phyloP scores from a whole-genome alignment of 2,888 invertebrate genomes.

The Protonemura montana region DNA sequence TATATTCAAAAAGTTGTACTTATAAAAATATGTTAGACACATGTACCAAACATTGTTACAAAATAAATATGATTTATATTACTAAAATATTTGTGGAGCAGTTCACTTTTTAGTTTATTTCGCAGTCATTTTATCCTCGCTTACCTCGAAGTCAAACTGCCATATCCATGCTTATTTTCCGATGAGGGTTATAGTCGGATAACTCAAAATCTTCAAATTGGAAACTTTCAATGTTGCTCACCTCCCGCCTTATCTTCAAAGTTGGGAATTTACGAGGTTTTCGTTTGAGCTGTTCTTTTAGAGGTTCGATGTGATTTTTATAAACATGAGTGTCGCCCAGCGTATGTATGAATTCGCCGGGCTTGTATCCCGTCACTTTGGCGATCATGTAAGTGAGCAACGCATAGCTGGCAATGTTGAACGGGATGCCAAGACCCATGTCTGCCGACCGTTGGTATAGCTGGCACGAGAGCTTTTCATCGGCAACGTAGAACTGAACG shows the following conservation, averaged over 20 bases:
- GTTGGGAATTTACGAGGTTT: conserved; percentile 84
- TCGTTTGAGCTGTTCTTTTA: conserved; percentile 81
- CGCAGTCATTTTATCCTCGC: too few relatives aligned
- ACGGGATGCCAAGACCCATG: conserved; percentile 97
- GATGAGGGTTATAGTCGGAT: conserved; percentile 84
- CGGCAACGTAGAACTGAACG: conserved; percentile 90
- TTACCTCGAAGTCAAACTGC: conserved; percentile 74
- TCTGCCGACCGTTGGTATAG: conserved; percentile 97
- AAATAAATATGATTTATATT: conserved; percentile 12
- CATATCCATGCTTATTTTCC: conserved; percentile 93
- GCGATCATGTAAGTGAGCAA: conserved; percentile 95
- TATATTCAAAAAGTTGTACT: neutral
- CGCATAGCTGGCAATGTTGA: conserved; percentile 97
- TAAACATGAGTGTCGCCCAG: conserved; percentile 97
- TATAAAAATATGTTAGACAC: neutral
- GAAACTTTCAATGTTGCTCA: conserved; percentile 87
- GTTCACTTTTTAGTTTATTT: neutral
- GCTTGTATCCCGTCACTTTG: conserved; percentile 89
- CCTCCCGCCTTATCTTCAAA: conserved; percentile 75
- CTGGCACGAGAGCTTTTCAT: conserved; percentile 86
- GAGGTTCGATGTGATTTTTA: conserved; percentile 83
- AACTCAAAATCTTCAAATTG: conserved; percentile 85
- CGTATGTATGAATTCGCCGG: conserved; percentile 93
- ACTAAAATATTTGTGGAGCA: neutral
- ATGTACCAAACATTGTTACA: conserved; percentile 12